Base-by-base conservation (phyloP, 2,113 vertebrate species). In the Octodon degus region DNA sequence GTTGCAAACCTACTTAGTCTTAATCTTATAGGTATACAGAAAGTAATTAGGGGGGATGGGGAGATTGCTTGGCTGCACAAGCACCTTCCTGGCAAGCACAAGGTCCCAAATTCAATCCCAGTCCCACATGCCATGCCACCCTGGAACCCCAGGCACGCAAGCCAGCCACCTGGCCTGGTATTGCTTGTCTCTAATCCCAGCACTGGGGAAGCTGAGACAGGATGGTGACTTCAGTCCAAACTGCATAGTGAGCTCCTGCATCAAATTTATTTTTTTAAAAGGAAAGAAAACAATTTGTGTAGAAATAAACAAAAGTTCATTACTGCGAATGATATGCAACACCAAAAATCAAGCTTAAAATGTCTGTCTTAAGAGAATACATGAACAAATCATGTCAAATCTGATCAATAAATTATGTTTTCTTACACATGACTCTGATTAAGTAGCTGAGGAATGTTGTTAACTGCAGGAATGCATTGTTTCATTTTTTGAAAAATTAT, bases 401-500 rank as follows among this genome's bases (percentile, higher is more conserved):
- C 4, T 13, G 82, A n/a, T 50, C 22, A 72, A 24, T 53, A 43
- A 89, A 82, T 30, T 68, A 20, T 62, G 5, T 58, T 86, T 92
- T 63, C 37, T 81, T 50, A 14, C 0, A 47, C 34, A 86, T 72
- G 22, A 11, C 4, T 77, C 65, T 82, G 7, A 3, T 81, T 79
- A 88, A 85, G 60, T 17, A 62, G 4, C 55, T 58, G 25, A 25
- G 13, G 14, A 86, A 77, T 40, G 5, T 8, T 25, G 12, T 43
- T 37, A 82, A 40, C 90, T 94, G 6, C 17, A 68, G 20, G 37
- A 40, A 68, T 11, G 2, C 37, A 79, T 1, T 32, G 7, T 43
- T 90, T 53, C 55, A 85, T 25, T 88, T 95, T 90, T 90, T 72
- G 40, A 96, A 43, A 79, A 94, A 84, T 65, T 40, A 0, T 67